Conservation (phyloP, 2,888 invertebrate genomes). For the Lagria hirta region DNA sequence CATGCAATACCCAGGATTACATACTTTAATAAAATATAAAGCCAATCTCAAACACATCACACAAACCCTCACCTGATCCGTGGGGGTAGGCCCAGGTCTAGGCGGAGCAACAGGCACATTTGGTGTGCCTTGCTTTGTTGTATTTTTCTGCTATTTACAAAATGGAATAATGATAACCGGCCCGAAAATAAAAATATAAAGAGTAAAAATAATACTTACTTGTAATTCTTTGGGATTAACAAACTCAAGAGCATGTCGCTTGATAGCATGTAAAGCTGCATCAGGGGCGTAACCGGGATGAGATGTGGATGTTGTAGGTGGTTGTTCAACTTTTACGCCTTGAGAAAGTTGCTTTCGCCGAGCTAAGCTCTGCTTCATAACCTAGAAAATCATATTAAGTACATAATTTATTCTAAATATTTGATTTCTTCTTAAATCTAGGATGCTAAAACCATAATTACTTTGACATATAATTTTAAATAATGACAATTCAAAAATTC, state of each 20-base stretch:
- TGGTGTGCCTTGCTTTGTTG: slow-evolving; percentile 57
- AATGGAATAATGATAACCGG: slow-evolving; percentile 19
- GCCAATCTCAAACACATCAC: slow-evolving; percentile 16
- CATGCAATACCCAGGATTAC: no score
- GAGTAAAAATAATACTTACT: slow-evolving; percentile 56
- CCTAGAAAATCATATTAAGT: slow-evolving; percentile 25
- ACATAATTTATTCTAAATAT: no score
- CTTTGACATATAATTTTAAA: no score
- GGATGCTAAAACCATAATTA: no score
- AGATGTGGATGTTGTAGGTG: slow-evolving; percentile 48
- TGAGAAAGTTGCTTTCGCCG: slow-evolving; percentile 63
- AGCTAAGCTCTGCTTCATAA: slow-evolving; percentile 66
- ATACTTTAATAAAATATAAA: no score
- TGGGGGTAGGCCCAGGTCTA: slow-evolving; percentile 59
- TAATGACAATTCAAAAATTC: no score
- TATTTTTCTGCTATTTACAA: slow-evolving; percentile 55
- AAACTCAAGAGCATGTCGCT: slow-evolving; percentile 90
- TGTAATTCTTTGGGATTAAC: slow-evolving; percentile 87
- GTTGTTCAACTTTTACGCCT: slow-evolving; percentile 59
- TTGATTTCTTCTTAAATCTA: no score
- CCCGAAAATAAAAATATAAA: no score
- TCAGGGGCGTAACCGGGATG: slow-evolving; percentile 91
- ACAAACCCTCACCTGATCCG: slow-evolving; percentile 61
- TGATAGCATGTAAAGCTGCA: slow-evolving; percentile 95
- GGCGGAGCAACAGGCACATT: slow-evolving; percentile 57